These are phyloP conservation scores for Myiotriccus ornatus DNA, from an alignment of 2,797 vertebrate genomes.

Conservation along the genomic window DNA sequence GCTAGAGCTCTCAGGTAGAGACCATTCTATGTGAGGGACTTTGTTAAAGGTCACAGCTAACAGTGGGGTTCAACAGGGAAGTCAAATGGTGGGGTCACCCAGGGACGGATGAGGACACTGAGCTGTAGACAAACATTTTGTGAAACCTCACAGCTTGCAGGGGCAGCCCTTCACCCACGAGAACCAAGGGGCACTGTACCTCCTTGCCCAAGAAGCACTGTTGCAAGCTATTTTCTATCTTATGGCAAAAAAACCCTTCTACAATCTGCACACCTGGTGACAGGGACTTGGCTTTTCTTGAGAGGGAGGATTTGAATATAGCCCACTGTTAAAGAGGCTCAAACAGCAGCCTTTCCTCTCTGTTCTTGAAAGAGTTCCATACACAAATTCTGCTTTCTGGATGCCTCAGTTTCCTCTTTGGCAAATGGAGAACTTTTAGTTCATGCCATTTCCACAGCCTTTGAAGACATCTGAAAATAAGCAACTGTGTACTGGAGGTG, in stretches of 20 bases:
- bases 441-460: background rate
- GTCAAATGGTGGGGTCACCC: background rate
- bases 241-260: background rate
- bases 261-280: background rate
- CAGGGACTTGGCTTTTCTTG: background rate
- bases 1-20: background rate
- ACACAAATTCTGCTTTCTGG: background rate
- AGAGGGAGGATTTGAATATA: background rate
- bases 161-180: background rate
- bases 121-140: fast-evolving
- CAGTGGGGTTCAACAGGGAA: fast-evolving
- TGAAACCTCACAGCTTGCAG: background rate
- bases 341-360: fast-evolving
- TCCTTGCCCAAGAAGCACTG: fast-evolving
- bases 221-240: background rate
- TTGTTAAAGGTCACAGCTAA: background rate
- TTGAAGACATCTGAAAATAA: background rate
- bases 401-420: background rate
- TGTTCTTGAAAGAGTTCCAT: background rate
- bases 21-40: background rate
- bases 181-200: background rate
- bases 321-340: background rate
- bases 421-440: background rate
- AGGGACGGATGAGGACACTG: background rate
- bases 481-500: background rate